phyloP scores from a whole-genome alignment of 2,113 vertebrate genomes.

The Monarcha castaneiventris region DNA sequence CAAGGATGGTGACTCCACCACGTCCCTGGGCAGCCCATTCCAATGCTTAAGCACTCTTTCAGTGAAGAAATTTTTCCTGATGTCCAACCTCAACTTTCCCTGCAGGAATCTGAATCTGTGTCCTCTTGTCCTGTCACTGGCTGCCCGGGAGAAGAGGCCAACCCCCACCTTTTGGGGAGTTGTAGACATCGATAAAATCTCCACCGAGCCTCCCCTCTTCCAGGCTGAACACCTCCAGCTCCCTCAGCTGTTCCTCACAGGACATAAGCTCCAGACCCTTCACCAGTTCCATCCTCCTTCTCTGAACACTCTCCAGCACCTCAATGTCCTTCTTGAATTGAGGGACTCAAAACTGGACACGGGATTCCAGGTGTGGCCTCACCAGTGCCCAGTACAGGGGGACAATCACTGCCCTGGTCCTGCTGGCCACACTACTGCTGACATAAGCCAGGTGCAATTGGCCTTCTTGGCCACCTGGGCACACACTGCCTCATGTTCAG shows the following conservation, averaged over 20 bases:
- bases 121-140: neutral
- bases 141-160: neutral
- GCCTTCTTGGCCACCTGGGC: neutral
- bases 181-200: too few species aligned
- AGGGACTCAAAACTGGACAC: neutral
- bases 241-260: neutral
- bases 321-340: neutral
- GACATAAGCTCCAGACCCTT: neutral
- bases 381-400: accelerated
- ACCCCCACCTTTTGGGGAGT: neutral
- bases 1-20: neutral
- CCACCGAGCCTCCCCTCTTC: neutral
- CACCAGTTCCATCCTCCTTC: neutral
- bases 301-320: accelerated
- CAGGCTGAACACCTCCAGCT: neutral
- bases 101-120: neutral
- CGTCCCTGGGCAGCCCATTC: accelerated
- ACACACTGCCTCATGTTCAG: neutral
- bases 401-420: neutral
- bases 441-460: neutral
- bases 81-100: neutral
- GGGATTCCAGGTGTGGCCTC: neutral
- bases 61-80: neutral
- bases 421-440: neutral
- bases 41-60: neutral